Evolutionary conservation across 2,888 invertebrate genomes (phyloP).

Genomic region (Synanthedon formicaeformis): DNA sequence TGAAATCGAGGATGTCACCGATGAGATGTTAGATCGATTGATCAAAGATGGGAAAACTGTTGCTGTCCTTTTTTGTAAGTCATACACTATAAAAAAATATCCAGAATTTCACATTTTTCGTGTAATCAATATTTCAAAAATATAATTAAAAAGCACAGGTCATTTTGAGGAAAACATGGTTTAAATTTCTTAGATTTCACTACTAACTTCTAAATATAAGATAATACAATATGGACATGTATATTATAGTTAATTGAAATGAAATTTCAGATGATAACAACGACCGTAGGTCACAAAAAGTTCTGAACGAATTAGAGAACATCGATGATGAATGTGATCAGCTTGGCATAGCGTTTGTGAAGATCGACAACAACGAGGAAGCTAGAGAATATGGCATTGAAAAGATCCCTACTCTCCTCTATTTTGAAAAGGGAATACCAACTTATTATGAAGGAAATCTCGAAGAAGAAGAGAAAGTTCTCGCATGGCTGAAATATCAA

Average conservation of each 20-base stretch:
- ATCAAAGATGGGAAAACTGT: slow-evolving; percentile 90
- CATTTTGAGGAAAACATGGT: too few species aligned
- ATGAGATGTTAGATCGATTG: slow-evolving; percentile 92
- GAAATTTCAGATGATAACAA: slow-evolving; percentile 82
- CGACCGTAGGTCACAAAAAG: slow-evolving; percentile 86
- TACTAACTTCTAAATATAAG: too few species aligned
- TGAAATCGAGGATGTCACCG: slow-evolving; percentile 94
- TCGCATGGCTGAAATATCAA: slow-evolving; percentile 88
- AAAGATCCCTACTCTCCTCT: slow-evolving; percentile 86
- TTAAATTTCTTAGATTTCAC: too few species aligned
- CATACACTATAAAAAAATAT: not conserved
- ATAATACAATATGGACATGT: too few species aligned
- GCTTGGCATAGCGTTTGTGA: slow-evolving; percentile 90
- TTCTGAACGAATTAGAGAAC: slow-evolving; percentile 89
- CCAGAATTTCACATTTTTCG: not conserved
- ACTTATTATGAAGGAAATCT: slow-evolving; percentile 85
- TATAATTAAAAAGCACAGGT: not conserved
- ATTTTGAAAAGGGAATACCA: slow-evolving; percentile 83
- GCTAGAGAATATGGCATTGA: slow-evolving; percentile 92
- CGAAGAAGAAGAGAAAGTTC: slow-evolving; percentile 89
- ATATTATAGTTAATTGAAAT: too few species aligned
- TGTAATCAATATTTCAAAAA: not conserved
- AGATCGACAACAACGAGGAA: slow-evolving; percentile 91
- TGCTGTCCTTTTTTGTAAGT: slow-evolving; percentile 91
- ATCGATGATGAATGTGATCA: slow-evolving; percentile 94